A percentile compares a stretch with the other conserved stretches of the same genome.
Conservation (phyloP, 2,797 vertebrate species). For the Sternotherus odoratus region DNA sequence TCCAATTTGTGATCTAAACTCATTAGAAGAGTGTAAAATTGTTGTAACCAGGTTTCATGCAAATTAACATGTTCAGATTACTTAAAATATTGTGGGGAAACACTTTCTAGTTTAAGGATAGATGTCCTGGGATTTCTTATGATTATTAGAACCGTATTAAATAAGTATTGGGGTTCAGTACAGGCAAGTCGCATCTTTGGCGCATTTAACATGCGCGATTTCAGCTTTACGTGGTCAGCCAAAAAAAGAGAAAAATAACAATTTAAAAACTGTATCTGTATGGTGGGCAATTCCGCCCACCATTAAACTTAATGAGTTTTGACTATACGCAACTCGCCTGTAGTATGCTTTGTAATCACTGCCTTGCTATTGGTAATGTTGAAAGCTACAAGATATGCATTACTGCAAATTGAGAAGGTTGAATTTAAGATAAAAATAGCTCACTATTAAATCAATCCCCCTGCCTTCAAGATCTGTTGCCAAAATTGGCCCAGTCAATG, state of each 20-base stretch:
- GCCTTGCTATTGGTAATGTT: background rate
- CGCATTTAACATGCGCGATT: no score
- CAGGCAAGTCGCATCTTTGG: no score
- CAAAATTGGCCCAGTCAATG: conserved; percentile 54
- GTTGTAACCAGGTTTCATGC: background rate
- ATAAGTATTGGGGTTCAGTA: background rate
- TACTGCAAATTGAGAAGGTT: conserved; percentile 66
- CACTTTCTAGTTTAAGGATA: background rate
- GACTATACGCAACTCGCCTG: no score
- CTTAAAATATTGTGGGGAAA: background rate
- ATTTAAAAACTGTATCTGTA: no score
- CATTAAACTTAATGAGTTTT: no score
- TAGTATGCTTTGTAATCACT: conserved; percentile 22
- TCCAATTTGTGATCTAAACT: background rate
- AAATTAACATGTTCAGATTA: background rate
- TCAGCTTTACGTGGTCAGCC: no score
- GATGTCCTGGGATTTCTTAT: background rate
- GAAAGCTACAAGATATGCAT: conserved; percentile 2
- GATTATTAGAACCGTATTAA: background rate
- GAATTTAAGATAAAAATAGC: conserved; percentile 74
- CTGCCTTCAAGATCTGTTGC: conserved; percentile 52
- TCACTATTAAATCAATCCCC: conserved; percentile 52
- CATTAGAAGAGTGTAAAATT: background rate
- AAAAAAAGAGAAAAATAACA: no score
- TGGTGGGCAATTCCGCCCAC: no score